phyloP scores from a whole-genome alignment of 2,113 vertebrate species.

The Embiotoca jacksoni region DNA sequence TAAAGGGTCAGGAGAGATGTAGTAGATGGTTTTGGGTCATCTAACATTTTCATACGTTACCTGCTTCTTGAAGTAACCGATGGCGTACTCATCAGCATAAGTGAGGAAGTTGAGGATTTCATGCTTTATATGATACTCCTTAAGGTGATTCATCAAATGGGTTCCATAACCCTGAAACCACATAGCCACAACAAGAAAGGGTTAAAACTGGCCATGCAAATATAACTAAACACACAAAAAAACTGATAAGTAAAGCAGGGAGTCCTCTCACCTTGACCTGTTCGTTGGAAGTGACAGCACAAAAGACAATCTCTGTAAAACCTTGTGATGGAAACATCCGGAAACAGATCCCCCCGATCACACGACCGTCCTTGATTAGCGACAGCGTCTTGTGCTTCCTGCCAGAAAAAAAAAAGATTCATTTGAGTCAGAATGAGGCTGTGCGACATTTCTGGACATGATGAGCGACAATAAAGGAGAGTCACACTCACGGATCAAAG shows the following conservation, averaged over 20 bases:
- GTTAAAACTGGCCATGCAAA: constrained; percentile 1
- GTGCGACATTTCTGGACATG: too few relatives aligned
- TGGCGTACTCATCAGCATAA: constrained; percentile 98
- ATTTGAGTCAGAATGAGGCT: neutral
- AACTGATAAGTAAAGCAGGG: neutral
- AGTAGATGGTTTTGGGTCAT: neutral
- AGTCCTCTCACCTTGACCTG: constrained; percentile 93
- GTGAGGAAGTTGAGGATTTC: constrained; percentile 98
- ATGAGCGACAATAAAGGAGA: neutral
- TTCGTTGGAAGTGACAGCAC: constrained; percentile 98
- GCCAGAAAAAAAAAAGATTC: constrained; percentile 23
- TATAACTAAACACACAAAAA: neutral
- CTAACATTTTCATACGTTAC: constrained; percentile 71
- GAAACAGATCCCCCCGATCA: constrained; percentile 98
- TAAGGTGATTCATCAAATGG: constrained; percentile 98
- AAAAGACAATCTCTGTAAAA: constrained; percentile 99
- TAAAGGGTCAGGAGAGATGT: too few relatives aligned
- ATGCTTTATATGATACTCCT: constrained; percentile 99
- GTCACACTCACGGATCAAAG: constrained; percentile 93
- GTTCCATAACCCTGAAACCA: constrained; percentile 93
- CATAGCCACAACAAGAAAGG: neutral
- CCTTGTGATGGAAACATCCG: constrained; percentile 99
- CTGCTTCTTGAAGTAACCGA: constrained; percentile 99
- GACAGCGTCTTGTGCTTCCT: constrained; percentile 99
- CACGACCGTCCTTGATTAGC: constrained; percentile 97